Base-by-base conservation (phyloP, 2,888 invertebrate genomes). In the Tiphia femorata region DNA sequence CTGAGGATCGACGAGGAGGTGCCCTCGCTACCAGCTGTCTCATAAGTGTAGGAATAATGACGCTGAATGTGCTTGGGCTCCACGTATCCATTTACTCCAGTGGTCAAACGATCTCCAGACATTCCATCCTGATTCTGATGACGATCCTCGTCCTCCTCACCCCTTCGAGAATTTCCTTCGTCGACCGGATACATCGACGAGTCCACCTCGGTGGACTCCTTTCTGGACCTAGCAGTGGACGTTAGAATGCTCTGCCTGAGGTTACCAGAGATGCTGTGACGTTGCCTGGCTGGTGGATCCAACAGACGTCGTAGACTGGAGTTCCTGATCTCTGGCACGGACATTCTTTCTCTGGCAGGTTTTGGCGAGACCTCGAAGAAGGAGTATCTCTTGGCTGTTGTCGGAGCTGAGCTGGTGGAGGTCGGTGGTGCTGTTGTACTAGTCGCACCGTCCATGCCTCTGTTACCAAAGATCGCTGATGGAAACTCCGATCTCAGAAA, bases 1-100 rank as follows among this genome's bases (percentile, higher is more conserved):
- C 74, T 71, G 0, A 76, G 49, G 0, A 62, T 23, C 23, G 64
- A 57, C 8, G 64, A 63, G 19, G 51, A 43, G 2, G 73, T 70
- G 14, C 72, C 74, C n/a, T 60, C 49, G 6, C 27, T 19, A 1
- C 33, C 69, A n/a, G n/a, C n/a, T 3, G 71, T 73, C 46, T 81
- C 81, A 33, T 81, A 81, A 3, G 81, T 81, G 54, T 81, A 81
- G n/a, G 81, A 78, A 43, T 79, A 81, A 44, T 81, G 81, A 19
- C 72, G 69, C 40, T 81, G 81, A 10, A 81, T 76, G 42, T 80
- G 81, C 27, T 79, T 79, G 5, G 77, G 72, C 20, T 71, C 73
- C 3, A 42, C 41, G 1, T n/a, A n/a, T 7, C 3, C 3, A 10
- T 2, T 10, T 3, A n/a, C 30, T 2, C n/a, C 1, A n/a, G 2